Base-by-base conservation (phyloP, 2,888 invertebrate species). In the Netelia inedita region DNA sequence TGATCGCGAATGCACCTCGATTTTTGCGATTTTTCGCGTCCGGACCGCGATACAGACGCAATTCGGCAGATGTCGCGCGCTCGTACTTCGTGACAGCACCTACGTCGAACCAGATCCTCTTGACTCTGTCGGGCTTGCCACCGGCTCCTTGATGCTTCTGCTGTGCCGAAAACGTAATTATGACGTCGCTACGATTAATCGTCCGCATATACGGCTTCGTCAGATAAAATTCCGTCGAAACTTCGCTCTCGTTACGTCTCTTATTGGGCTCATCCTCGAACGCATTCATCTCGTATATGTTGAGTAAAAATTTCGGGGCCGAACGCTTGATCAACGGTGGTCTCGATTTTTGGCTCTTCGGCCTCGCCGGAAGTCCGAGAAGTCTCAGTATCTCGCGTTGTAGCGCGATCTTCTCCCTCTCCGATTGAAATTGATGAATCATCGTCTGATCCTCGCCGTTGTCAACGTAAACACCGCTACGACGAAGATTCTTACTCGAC, bases 91-190 rank as follows among this genome's bases (percentile, higher is more conserved):
- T 96, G 1, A 98, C 96, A 88, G 98, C 97, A 1, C 96, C 95
- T 79, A 98, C 96, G 94, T 98, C 98, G 93, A 98, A 98, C 97
- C 97, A 98, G 72, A 98, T 96, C 78, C 97, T 95, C 89, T 97
- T 96, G 1, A 98, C 98, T 90, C 96, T 96, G 79, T 97, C 97
- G 90, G 98, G 97, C 1, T 97, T 95, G 41, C 97, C 95, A 78
- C 95, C 96, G 16, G 96, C 95, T 19, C 96, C 95, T 89, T 96
- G 96, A 92, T 96, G 96, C 92, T 96, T 96, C 82, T 88, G 89
- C 35, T 88, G 88, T 6, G 89, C 88, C 43, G 86, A 96, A 94
- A 98, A 98, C 90, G 98, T 98, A 96, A 98, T 97, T 89, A 98
- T 98, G 88, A 97, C 96, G 94, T 98, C 98, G 92, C 98, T 98